A percentile compares a stretch with the other conserved stretches of the same genome.
Evolutionary conservation across 2,888 invertebrate species (phyloP).

Genomic region (Tipula unca): DNA sequence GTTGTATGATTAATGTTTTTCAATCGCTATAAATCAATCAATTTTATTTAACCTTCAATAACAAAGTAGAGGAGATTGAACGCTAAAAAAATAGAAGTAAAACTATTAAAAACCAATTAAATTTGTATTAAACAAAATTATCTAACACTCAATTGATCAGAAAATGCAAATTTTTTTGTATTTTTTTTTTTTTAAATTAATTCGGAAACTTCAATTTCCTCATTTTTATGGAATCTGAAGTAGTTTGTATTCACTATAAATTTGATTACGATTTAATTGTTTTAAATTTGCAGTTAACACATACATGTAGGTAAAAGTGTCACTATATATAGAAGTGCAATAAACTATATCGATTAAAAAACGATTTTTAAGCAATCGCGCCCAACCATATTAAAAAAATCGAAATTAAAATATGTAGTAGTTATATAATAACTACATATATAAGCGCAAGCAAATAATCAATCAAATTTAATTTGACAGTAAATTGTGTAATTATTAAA

Average conservation of each 20-base stretch:
- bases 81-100: not conserved
- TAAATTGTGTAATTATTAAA: not conserved
- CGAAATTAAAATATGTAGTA: not conserved
- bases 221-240: not conserved
- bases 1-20: not conserved
- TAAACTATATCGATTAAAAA: not conserved
- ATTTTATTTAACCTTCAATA: not conserved
- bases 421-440: not conserved
- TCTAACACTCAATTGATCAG: not conserved
- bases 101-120: not conserved
- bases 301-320: too few species aligned
- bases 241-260: not conserved
- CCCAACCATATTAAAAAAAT: not conserved
- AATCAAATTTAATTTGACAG: not conserved
- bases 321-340: not conserved
- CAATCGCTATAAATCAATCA: not conserved
- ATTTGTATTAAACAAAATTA: not conserved
- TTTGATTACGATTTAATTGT: too few species aligned
- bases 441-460: not conserved
- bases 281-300: too few species aligned
- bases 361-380: not conserved
- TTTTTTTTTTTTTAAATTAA: not conserved
- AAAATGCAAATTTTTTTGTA: not conserved
- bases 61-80: not conserved
- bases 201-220: not conserved